Evolutionary conservation across 2,113 vertebrate species (phyloP).

Genomic region (Lophura nycthemera): DNA sequence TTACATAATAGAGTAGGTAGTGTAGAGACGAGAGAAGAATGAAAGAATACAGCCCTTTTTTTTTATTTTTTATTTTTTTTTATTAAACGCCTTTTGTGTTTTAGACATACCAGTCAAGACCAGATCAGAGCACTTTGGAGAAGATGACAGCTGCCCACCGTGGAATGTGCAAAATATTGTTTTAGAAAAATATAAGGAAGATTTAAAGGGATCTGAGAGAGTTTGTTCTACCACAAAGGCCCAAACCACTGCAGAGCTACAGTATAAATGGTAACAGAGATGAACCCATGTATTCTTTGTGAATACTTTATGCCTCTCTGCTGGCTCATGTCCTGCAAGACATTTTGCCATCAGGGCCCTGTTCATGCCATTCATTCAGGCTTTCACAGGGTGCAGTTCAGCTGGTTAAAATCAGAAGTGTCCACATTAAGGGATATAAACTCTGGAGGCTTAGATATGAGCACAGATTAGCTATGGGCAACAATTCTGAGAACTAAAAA

Average conservation of each 20-base stretch:
- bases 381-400: not conserved
- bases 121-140: not conserved
- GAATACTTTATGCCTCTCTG: not conserved
- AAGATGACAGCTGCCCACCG: not conserved
- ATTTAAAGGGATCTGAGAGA: not conserved
- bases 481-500: conserved; percentile 66
- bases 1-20: not conserved
- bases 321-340: not conserved
- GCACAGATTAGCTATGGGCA: conserved; percentile 28
- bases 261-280: not conserved
- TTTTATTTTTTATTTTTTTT: not conserved
- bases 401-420: not conserved
- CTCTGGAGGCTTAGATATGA: not conserved
- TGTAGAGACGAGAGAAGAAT: not conserved
- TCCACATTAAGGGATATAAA: not conserved
- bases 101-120: not conserved
- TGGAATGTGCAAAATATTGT: not conserved
- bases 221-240: not conserved
- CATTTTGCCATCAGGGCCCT: not conserved
- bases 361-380: not conserved
- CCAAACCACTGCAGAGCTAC: not conserved
- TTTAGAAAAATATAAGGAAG: not conserved
- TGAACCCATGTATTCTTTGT: not conserved
- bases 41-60: not conserved
- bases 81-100: not conserved